Evolutionary conservation across 2,888 invertebrate species (phyloP), one percentile per base, ranked within the genome.

Genomic region (Sminthurides aquaticus): DNA sequence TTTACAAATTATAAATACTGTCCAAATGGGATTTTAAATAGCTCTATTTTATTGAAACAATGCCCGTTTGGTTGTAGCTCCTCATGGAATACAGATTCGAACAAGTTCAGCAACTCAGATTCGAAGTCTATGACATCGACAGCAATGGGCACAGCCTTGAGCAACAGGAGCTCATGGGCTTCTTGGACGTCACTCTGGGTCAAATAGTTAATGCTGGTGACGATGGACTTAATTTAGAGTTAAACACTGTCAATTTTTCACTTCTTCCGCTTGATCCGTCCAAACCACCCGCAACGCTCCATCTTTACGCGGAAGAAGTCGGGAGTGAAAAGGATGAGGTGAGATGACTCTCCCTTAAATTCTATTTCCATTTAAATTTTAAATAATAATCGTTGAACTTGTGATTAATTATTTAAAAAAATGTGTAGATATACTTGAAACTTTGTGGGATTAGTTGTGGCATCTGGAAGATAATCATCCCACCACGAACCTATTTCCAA

Each of bases 21-120:
- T n/a, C n/a, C n/a, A n/a, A n/a, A n/a, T n/a, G n/a, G n/a, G n/a
- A n/a, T n/a, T n/a, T n/a, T n/a, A n/a, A n/a, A n/a, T n/a, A n/a
- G n/a, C n/a, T n/a, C n/a, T n/a, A n/a, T n/a, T n/a, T n/a, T n/a
- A n/a, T n/a, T n/a, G n/a, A n/a, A n/a, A n/a, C n/a, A n/a, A n/a
- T n/a, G n/a, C 43, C 15, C 43, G 5, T 34, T 34, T 34, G 43
- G 15, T 52, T 52, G 15, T 20, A 52, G 52, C 22, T 52, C 20
- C 15, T 52, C 52, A 65, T 73, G 57, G 73, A 73, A 48, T 85
- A 84, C 74, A 79, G 79, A 64, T 84, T 84, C 78, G 84, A 84
- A 73, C 81, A 83, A 66, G 80, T 81, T 57, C 85, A 85, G 75
- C 76, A 80, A 29, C 75, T 85, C 48, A 78, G 78, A 71, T 81